Evolutionary conservation across 1,140 invertebrate species (phyloP).

Genomic region (Glomeris maerens): DNA sequence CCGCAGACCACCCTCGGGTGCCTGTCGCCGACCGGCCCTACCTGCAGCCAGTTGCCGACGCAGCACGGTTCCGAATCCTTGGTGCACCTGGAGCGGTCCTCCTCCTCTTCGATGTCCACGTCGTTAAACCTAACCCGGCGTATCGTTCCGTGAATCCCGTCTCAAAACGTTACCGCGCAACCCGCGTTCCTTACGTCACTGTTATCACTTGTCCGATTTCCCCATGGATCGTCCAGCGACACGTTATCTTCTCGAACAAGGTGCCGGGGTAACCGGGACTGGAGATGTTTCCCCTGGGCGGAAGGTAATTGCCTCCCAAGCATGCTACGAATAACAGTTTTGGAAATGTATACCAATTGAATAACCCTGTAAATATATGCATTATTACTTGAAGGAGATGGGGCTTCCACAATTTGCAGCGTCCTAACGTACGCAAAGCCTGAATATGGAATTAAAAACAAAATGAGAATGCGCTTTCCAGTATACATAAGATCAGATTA

Average conservation of each 20-base stretch:
- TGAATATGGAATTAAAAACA: too few species aligned
- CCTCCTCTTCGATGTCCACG: constrained; percentile 4
- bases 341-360: too few species aligned
- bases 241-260: not conserved
- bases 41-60: not conserved
- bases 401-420: too few species aligned
- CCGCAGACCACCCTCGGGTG: not conserved
- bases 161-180: not conserved
- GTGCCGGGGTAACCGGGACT: constrained; percentile 2
- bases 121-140: constrained; percentile 1
- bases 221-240: not conserved
- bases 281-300: not conserved
- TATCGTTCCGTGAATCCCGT: not conserved
- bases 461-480: too few species aligned
- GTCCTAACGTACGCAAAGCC: too few species aligned
- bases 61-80: not conserved
- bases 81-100: not conserved
- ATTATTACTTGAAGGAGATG: too few species aligned
- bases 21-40: not conserved
- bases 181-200: constrained; percentile 1
- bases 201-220: not conserved
- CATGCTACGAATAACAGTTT: too few species aligned
- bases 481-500: too few species aligned
- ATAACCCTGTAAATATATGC: too few species aligned
- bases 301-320: too few species aligned